phyloP scores from a whole-genome alignment of 2,113 vertebrate species.

The Pluvianellus socialis region DNA sequence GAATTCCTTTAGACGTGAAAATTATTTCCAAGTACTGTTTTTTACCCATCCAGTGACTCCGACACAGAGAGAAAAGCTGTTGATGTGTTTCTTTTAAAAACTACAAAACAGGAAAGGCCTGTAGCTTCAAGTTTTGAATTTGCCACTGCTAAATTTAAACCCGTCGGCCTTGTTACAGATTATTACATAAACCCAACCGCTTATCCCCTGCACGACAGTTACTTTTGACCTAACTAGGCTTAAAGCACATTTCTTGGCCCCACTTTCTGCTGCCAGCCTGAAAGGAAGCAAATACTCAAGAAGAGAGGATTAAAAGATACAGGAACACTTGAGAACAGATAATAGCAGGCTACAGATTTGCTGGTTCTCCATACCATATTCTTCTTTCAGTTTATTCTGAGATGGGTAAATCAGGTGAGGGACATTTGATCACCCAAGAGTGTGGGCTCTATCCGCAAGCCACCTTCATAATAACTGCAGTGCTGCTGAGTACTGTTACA shows the following conservation, averaged over 20 bases:
- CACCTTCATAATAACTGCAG: not conserved
- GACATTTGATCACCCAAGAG: not conserved
- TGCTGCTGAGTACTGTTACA: not conserved
- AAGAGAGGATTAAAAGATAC: not conserved
- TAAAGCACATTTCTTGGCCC: not conserved
- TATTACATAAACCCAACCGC: not conserved
- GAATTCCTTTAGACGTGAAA: not conserved
- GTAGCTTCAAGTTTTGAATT: not conserved
- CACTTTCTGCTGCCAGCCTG: not conserved
- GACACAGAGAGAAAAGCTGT: not conserved
- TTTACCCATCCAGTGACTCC: not conserved
- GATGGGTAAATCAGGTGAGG: not conserved
- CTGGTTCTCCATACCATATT: not conserved
- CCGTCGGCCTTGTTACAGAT: not conserved
- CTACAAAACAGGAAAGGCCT: not conserved
- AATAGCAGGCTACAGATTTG: not conserved
- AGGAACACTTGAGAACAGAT: not conserved
- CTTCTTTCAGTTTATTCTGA: not conserved
- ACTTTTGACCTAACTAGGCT: conserved; percentile 11
- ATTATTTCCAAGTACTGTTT: not conserved
- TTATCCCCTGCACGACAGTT: not conserved
- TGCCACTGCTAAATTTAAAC: conserved; percentile 6
- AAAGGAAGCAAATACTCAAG: not conserved
- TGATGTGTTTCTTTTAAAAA: not conserved
- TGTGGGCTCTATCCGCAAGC: not conserved